Base-by-base conservation (phyloP, 1,140 invertebrate species). In the Aphis craccivora region DNA sequence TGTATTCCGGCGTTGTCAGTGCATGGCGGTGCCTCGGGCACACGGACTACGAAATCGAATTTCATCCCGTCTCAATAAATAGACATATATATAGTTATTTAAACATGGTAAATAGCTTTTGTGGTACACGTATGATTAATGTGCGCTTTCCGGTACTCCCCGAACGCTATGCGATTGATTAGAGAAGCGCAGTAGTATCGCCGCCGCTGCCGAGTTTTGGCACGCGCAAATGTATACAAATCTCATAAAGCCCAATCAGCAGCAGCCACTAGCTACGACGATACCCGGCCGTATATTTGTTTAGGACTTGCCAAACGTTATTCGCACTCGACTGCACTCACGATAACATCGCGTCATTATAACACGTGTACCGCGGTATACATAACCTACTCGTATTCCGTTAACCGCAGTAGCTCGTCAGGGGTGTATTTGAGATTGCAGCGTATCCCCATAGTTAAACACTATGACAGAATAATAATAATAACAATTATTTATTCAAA, bases 181-280 rank as follows among this genome's bases (percentile, higher is more conserved):
- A 89, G 48, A 89, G 88, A 89, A 53, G 30, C 30, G 60, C 60
- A 18, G 60, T 5, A 37, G 22, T 89, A 37, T 89, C 43, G 11
- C 40, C 23, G 40, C 35, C n/a, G n/a, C 45, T 35, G 51, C 88
- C 45, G 51, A 89, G 37, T 37, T 37, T 89, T 53, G 48, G 51
- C 51, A 53, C 51, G 88, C 51, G 88, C 37, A 5, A 40, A 55
- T 89, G 51, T 89, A 55, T 89, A 40, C 88, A 53, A 89, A 89
- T 89, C 88, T 40, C 88, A 89, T 55, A 89, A 55, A 89, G 35
- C 88, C 88, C 88, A 89, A 89, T 89, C 88, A 89, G 51, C 88
- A 55, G 11, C 88, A 89, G 48, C 48, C 23, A 86, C 43, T 76
- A 76, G 30, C 86, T 30, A 87, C 30, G 30, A 51, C 35, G 88